Evolutionary conservation across 2,888 invertebrate genomes (phyloP), one percentile per base, ranked within the genome.

Genomic region (Zhuqinia jingwanae): DNA sequence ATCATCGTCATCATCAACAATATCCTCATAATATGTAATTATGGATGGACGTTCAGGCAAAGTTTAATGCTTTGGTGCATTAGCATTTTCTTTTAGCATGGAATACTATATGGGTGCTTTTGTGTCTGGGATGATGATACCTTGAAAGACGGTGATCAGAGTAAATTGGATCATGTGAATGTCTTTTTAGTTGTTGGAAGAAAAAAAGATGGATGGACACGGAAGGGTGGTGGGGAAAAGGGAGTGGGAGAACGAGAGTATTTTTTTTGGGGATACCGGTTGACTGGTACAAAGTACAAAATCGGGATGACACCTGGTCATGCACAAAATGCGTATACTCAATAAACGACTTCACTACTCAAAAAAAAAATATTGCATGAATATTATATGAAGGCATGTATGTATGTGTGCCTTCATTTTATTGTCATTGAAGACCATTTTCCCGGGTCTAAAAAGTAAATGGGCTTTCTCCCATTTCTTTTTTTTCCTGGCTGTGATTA

Each of bases 201-300:
- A 11, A 50, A 8, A 27, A 56, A 76, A 68, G 68, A 68, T 42
- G 42, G 68, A 68, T 78, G 45, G 53, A 78, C 78, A 60, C 60
- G 78, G n/a, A 60, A 58, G 78, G 53, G 45, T 8, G n/a, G n/a
- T n/a, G n/a, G n/a, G n/a, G n/a, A n/a, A n/a, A n/a, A n/a, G n/a
- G n/a, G n/a, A n/a, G n/a, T n/a, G 13, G 47, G 11, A 80, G 27
- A 27, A 20, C 42, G 50, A 50, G 36, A 42, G 17, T 68, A 17
- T 68, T 22, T 36, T 42, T 30, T 47, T 76, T 60, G 85, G 85
- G 60, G 85, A 85, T 85, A 85, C 78, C 76, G 56, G 58, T 79
- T 85, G 78, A 78, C 85, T 85, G 85, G 85, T 85, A 85, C 85
- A 60, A 13, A 50, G n/a, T 65, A 84, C 77, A 68, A 36, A 76